These are phyloP conservation scores for Corydoras sp. DNA, from an alignment of 2,113 vertebrate species.

Conservation along the genomic window DNA sequence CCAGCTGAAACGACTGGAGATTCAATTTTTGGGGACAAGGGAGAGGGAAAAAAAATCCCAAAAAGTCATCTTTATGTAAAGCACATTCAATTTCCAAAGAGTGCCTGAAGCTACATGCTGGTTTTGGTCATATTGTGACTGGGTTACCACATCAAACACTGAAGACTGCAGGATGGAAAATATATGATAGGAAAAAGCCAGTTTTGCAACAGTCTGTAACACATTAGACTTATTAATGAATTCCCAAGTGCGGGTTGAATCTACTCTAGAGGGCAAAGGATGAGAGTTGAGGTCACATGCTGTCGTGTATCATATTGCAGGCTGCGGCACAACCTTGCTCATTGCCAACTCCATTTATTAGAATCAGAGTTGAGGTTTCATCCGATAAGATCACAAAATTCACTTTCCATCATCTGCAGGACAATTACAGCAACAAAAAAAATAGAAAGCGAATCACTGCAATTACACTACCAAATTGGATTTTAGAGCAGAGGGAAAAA, in stretches of 20 bases:
- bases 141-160: slow-evolving; percentile 40
- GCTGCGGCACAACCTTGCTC: not conserved
- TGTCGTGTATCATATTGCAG: slow-evolving; percentile 19
- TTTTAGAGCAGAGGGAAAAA: slow-evolving; percentile 39
- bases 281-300: slow-evolving; percentile 19
- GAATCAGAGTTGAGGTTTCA: slow-evolving; percentile 13
- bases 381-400: slow-evolving; percentile 32
- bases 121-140: slow-evolving; percentile 22
- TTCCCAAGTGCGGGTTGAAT: slow-evolving; percentile 31
- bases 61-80: slow-evolving; percentile 33
- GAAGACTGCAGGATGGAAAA: slow-evolving; percentile 35
- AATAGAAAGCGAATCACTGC: slow-evolving; percentile 34
- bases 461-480: slow-evolving; percentile 49
- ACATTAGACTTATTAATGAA: slow-evolving; percentile 42
- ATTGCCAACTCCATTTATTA: slow-evolving; percentile 22
- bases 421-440: slow-evolving; percentile 29
- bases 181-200: slow-evolving; percentile 31
- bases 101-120: slow-evolving; percentile 18
- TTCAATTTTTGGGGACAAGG: slow-evolving; percentile 24
- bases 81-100: slow-evolving; percentile 22
- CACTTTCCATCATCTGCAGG: slow-evolving; percentile 26
- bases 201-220: slow-evolving; percentile 33
- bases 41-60: slow-evolving; percentile 12
- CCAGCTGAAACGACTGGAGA: slow-evolving; percentile 24
- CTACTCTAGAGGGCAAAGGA: slow-evolving; percentile 26